Conservation (phyloP, 2,113 vertebrate genomes). For the Lipophrys pholis region DNA sequence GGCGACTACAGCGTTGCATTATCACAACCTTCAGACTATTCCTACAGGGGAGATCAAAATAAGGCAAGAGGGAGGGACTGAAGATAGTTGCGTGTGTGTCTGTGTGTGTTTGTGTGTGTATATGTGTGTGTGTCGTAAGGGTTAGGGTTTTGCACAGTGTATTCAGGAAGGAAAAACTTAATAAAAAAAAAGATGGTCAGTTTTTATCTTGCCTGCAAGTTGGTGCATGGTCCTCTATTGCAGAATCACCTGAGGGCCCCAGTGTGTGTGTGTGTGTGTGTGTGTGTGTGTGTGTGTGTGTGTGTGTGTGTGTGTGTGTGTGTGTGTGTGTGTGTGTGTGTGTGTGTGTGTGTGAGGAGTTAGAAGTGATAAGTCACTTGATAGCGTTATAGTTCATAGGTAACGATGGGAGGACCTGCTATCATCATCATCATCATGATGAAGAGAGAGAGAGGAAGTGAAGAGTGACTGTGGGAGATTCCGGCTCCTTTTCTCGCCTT, state of each 20-base stretch:
- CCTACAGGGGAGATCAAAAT: slow-evolving; percentile 42
- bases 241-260: slow-evolving; percentile 50
- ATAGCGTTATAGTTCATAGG: slow-evolving; percentile 36
- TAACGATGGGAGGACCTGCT: slow-evolving; percentile 24
- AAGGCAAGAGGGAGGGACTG: slow-evolving; percentile 58
- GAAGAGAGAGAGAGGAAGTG: background rate
- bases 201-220: slow-evolving; percentile 23
- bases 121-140: slow-evolving; percentile 7
- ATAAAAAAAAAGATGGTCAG: slow-evolving; percentile 25
- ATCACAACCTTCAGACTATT: slow-evolving; percentile 60
- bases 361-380: slow-evolving; percentile 36
- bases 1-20: slow-evolving; percentile 49
- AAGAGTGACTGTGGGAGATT: background rate
- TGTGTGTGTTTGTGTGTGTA: slow-evolving; percentile 1
- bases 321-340: no score
- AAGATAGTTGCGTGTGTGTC: slow-evolving; percentile 21
- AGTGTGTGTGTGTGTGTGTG: slow-evolving; percentile 11
- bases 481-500: background rate
- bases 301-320: no score
- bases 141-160: slow-evolving; percentile 62
- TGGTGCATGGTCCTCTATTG: slow-evolving; percentile 25
- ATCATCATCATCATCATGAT: background rate
- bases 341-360: no score
- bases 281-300: background rate
- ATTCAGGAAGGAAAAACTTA: slow-evolving; percentile 21